These are phyloP conservation scores for Drosophila ohnishii DNA, from an alignment of 1,140 invertebrate species.

Conservation along the genomic window DNA sequence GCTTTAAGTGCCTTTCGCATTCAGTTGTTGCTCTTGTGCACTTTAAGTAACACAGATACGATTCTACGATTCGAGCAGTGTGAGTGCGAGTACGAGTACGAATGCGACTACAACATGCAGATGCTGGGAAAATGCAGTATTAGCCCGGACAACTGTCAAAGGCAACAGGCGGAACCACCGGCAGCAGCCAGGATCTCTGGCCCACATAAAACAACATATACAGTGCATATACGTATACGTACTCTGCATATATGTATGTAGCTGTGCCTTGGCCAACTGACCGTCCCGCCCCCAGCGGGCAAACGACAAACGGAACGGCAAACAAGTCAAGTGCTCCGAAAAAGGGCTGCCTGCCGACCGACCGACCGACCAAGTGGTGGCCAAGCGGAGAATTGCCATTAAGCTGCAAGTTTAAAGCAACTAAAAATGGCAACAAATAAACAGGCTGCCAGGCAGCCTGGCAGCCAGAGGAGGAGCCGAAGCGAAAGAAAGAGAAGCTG, in stretches of 20 bases:
- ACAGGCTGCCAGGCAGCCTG: constrained; percentile 35
- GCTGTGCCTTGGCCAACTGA: constrained; percentile 42
- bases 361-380: constrained; percentile 25
- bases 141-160: constrained; percentile 60
- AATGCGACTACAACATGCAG: constrained; percentile 33
- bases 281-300: constrained; percentile 26
- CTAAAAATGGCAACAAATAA: constrained; percentile 77
- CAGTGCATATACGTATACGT: constrained; percentile 13
- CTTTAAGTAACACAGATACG: constrained; percentile 46
- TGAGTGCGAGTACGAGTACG: constrained; percentile 10
- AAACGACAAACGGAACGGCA: constrained; percentile 51
- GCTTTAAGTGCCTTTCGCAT: constrained; percentile 22
- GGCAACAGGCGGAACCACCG: constrained; percentile 63
- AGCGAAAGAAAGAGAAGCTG: constrained; percentile 5
- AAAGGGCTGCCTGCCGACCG: constrained; percentile 1
- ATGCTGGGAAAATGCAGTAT: constrained; percentile 45
- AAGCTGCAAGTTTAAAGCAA: constrained; percentile 78
- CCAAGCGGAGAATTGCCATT: constrained; percentile 74
- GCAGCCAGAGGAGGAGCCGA: constrained; percentile 6
- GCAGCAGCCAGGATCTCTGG: constrained; percentile 27
- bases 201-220: constrained; percentile 43
- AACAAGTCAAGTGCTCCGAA: constrained; percentile 65
- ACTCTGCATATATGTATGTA: constrained; percentile 5
- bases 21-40: constrained; percentile 21
- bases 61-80: constrained; percentile 7